Base-by-base conservation (phyloP, 37 sponge, comb jelly and placozoan genomes). In the Chondrosia reniformis region DNA sequence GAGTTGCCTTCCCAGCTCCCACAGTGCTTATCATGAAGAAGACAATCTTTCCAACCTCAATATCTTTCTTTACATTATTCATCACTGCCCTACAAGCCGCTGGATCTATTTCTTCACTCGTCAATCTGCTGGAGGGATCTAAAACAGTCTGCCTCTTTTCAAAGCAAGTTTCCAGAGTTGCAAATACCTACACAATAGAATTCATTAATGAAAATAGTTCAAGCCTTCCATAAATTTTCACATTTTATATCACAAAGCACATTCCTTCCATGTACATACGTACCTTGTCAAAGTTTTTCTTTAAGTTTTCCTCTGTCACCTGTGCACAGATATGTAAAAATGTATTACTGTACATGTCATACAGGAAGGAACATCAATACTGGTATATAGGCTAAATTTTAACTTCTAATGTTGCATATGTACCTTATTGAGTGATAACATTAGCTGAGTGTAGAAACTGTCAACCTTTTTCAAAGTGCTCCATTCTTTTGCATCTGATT, bases 21-120 rank as follows among this genome's bases (percentile, higher is more conserved):
- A 69, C 72, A 1, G 72, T 69, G 43, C 72, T 69, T 21, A 69
- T 25, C 13, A 34, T 34, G 36, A 69, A 69, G 43, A 1, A 25
- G 25, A 69, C 41, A 41, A 34, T 39, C 72, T 69, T 34, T 10
- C 72, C 72, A 19, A 40, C 72, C 42, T 41, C 42, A 1, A 39
- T 21, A 15, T 17, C 21, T 0, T 24, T 24, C n/a, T 69, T 39
- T 3, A 69, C 41, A 44, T 69, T 69, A 40, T 69, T 69, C 72
- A 69, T 69, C 44, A 69, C 72, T 21, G 42, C 72, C n/a, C 72
- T 31, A 40, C 72, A 69, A 21, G 24, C 1, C 2, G 72, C 19
- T 8, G 72, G 44, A 44, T 69, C 72, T 8, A 24, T 28, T 56
- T 56, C 58, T 2, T 56, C 27, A 28, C 27, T 28, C 58, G n/a